phyloP scores from a whole-genome alignment of 2,113 vertebrate genomes.

The Osmerus mordax region DNA sequence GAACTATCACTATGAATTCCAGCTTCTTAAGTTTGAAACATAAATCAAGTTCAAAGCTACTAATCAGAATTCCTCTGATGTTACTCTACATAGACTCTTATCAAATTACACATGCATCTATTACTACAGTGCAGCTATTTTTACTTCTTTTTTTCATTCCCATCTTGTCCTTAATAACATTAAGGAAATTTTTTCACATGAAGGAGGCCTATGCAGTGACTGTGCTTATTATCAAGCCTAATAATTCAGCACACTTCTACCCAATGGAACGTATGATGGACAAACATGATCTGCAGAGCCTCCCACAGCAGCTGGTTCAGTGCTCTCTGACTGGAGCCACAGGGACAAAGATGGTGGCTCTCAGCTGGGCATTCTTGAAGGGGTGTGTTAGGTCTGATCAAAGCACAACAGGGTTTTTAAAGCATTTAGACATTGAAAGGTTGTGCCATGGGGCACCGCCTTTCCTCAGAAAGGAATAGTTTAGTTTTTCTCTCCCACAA shows the following conservation, averaged over 20 bases:
- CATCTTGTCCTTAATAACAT: conserved; percentile 1
- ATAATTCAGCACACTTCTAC: not conserved
- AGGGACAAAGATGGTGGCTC: conserved; percentile 47
- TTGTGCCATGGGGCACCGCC: no score
- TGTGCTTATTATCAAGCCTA: conserved; percentile 50
- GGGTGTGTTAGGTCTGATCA: conserved; percentile 65
- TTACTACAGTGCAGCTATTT: conserved; percentile 32
- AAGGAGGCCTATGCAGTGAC: conserved; percentile 46
- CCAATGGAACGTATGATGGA: conserved; percentile 54
- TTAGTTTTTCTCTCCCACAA: no score
- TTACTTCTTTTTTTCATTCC: not conserved
- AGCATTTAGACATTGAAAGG: not conserved
- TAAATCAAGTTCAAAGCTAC: conserved; percentile 45
- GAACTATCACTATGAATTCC: not conserved
- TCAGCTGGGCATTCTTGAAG: conserved; percentile 65
- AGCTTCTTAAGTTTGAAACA: conserved; percentile 3
- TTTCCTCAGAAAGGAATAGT: no score
- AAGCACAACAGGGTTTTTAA: conserved; percentile 26
- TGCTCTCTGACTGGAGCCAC: conserved; percentile 35
- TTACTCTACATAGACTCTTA: conserved; percentile 20
- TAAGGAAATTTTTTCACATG: conserved; percentile 15
- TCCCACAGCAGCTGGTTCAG: conserved; percentile 50
- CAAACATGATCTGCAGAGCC: conserved; percentile 55
- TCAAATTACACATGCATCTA: conserved; percentile 39
- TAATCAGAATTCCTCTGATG: conserved; percentile 30